A percentile compares a stretch with the other conserved stretches of the same genome.
phyloP scores from a whole-genome alignment of 2,797 vertebrate species.

The Neosalanx taihuensis region DNA sequence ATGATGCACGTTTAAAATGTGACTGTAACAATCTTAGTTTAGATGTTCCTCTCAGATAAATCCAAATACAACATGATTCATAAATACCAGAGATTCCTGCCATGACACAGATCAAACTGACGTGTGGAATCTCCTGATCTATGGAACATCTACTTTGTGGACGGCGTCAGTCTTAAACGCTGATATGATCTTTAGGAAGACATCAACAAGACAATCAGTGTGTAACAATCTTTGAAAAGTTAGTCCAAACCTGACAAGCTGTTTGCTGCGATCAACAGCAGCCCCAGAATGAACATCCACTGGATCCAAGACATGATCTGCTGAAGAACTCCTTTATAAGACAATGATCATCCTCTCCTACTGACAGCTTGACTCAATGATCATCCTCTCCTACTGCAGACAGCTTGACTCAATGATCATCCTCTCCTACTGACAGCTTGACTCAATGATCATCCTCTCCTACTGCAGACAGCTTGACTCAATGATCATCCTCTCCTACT shows the following conservation, averaged over 20 bases:
- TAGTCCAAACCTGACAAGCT: conserved; percentile 60
- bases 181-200: background rate
- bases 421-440: background rate
- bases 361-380: too few relatives aligned
- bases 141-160: background rate
- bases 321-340: conserved; percentile 11
- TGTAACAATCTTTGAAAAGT: background rate
- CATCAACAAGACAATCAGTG: background rate
- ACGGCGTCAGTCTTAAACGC: background rate
- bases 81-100: background rate
- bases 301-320: conserved; percentile 50
- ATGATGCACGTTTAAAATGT: too few relatives aligned
- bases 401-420: background rate
- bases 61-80: background rate
- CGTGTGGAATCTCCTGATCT: background rate
- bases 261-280: conserved; percentile 37
- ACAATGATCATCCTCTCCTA: conserved; percentile 4
- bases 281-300: conserved; percentile 31
- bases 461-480: too few relatives aligned
- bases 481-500: background rate
- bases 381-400: background rate
- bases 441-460: background rate
- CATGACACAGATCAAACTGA: background rate
- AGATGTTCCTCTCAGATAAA: background rate
- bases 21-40: too few relatives aligned